Evolutionary conservation across 2,888 invertebrate genomes (phyloP), one percentile per base, ranked within the genome.

Genomic region (Chesias legatella): DNA sequence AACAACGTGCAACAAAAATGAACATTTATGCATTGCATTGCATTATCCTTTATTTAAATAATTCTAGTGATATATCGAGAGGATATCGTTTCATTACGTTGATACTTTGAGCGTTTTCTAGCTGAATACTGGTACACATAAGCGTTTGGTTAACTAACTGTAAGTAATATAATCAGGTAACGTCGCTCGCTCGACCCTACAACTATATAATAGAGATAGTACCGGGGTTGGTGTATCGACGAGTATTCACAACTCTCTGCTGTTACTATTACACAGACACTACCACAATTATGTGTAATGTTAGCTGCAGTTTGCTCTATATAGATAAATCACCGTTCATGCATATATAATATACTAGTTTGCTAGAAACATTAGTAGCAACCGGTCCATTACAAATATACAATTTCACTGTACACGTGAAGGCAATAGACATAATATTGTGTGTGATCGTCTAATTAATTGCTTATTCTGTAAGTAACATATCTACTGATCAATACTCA

Each of bases 1-100:
- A 90, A 90, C 90, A 90, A 92, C 92, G 92, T 92, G 92, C 92
- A 92, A 92, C 91, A 92, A 92, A 92, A 89, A 90, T 89, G 90
- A 89, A 90, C 89, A 89, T 89, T 89, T 89, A 89, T 89, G 89
- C 89, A 88, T 89, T 86, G 88, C 88, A 86, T 89, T n/a, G n/a
- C n/a, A n/a, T n/a, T n/a, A 88, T 84, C 82, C 76, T 83, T 79
- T 74, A 74, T 79, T 85, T 76, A 75, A 78, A 75, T 77, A 78
- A 51, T 74, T 82, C 77, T 84, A 82, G 78, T 84, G 79, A 82
- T 79, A 81, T 82, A 81, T 83, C 76, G 76, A 85, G 67, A 80
- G 75, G 73, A 82, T 79, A 76, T 79, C 74, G 68, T 71, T 81
- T 68, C 63, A 77, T 79, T 79, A 80, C 85, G 85, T 88, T 88